phyloP scores from a whole-genome alignment of 2,113 vertebrate genomes.

The Prionailurus viverrinus region DNA sequence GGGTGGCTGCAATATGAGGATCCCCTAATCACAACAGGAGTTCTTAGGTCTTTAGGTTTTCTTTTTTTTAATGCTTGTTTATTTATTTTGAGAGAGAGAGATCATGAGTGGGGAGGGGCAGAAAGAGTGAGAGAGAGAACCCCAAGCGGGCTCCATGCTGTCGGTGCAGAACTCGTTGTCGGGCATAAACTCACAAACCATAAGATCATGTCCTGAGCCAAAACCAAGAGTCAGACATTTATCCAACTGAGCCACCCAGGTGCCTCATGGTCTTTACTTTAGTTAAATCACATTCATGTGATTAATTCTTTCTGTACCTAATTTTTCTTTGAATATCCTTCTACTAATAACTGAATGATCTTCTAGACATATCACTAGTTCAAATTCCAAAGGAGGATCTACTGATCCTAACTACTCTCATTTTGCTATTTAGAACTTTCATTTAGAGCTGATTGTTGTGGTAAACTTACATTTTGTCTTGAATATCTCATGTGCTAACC shows the following conservation, averaged over 20 bases:
- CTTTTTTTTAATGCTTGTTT: too few species aligned
- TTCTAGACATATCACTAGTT: background rate
- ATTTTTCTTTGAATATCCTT: background rate
- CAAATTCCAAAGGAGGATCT: background rate
- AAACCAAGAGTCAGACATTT: too few species aligned
- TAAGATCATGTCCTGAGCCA: too few species aligned
- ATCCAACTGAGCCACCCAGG: too few species aligned
- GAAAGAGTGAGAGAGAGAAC: too few species aligned
- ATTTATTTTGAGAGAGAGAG: too few species aligned
- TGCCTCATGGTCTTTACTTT: too few species aligned
- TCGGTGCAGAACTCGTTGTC: too few species aligned
- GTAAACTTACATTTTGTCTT: background rate
- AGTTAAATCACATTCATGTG: background rate
- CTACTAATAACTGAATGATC: background rate
- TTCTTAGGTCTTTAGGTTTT: background rate
- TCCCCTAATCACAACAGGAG: background rate
- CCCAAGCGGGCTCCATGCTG: too few species aligned
- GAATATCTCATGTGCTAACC: background rate
- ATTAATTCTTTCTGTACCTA: background rate
- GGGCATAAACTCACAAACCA: too few species aligned
- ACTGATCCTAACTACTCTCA: background rate
- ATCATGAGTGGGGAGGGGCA: too few species aligned
- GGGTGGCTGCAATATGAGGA: rapidly evolving
- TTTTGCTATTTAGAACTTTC: background rate
- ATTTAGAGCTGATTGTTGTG: background rate